phyloP scores from a whole-genome alignment of 2,888 invertebrate genomes.

The Diplazon laetatorius region DNA sequence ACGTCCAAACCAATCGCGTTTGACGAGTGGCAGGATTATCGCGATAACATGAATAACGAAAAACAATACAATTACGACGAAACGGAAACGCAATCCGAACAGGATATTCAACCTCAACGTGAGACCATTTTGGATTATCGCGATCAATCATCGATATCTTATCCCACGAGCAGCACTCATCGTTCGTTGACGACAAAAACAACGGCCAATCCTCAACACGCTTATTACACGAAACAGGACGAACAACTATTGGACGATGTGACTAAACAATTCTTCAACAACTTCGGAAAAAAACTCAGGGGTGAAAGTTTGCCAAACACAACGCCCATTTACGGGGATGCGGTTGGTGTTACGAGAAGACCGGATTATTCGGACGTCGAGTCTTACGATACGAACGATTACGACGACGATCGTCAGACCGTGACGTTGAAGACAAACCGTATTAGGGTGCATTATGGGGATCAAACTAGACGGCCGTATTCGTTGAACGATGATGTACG shows the following conservation, averaged over 20 bases:
- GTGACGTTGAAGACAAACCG: slow-evolving; percentile 75
- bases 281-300: slow-evolving; percentile 88
- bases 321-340: slow-evolving; percentile 77
- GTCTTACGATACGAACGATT: slow-evolving; percentile 69
- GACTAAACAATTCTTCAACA: slow-evolving; percentile 89
- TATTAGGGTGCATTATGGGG: slow-evolving; percentile 85
- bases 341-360: slow-evolving; percentile 75
- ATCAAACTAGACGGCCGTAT: slow-evolving; percentile 81
- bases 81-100: slow-evolving; percentile 52
- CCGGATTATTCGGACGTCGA: slow-evolving; percentile 71
- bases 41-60: slow-evolving; percentile 40
- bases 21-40: slow-evolving; percentile 74
- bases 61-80: slow-evolving; percentile 70
- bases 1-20: slow-evolving; percentile 68
- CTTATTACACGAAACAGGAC: slow-evolving; percentile 88
- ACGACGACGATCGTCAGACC: slow-evolving; percentile 69
- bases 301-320: slow-evolving; percentile 83
- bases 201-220: slow-evolving; percentile 85
- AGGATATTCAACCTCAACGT: slow-evolving; percentile 51
- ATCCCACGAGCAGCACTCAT: slow-evolving; percentile 76
- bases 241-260: slow-evolving; percentile 88
- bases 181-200: slow-evolving; percentile 81
- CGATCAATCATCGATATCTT: slow-evolving; percentile 43
- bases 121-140: slow-evolving; percentile 24
- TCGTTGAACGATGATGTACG: slow-evolving; percentile 87